phyloP scores from a whole-genome alignment of 1,140 invertebrate genomes.

The Pseudomyrmex cubaensis region DNA sequence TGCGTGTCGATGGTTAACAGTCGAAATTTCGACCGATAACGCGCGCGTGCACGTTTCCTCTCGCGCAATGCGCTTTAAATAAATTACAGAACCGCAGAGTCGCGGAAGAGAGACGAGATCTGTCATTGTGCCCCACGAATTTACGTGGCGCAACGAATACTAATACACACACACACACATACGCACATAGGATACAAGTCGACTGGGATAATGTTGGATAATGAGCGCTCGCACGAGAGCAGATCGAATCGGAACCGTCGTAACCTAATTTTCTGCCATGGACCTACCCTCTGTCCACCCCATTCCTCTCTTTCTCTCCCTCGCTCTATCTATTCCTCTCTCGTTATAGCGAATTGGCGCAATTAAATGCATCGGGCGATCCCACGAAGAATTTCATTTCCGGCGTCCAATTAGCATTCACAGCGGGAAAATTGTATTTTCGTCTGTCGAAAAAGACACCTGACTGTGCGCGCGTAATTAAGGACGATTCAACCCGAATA shows the following conservation, averaged over 20 bases:
- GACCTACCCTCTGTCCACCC: not conserved
- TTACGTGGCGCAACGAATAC: not conserved
- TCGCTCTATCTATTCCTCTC: not conserved
- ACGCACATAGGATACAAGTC: not conserved
- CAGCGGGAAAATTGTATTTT: constrained; percentile 36
- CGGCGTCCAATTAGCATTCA: constrained; percentile 54
- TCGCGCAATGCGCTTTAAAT: constrained; percentile 21
- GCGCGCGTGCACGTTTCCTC: not conserved
- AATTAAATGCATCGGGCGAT: constrained; percentile 55
- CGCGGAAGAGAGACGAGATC: constrained; percentile 29
- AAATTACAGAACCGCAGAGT: constrained; percentile 39
- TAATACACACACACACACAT: not conserved
- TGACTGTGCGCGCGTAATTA: constrained; percentile 33
- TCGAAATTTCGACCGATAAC: constrained; percentile 37
- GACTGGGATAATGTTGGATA: constrained; percentile 53
- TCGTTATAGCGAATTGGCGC: constrained; percentile 38
- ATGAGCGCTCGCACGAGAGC: constrained; percentile 44
- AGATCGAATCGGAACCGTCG: constrained; percentile 44
- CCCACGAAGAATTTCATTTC: constrained; percentile 54
- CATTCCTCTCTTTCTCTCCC: too few relatives aligned
- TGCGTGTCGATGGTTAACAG: constrained; percentile 30
- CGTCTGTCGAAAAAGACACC: constrained; percentile 41
- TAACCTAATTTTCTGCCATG: constrained; percentile 60
- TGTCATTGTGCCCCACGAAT: constrained; percentile 32
- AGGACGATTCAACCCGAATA: constrained; percentile 22